A percentile compares a stretch with the other conserved stretches of the same genome.
Evolutionary conservation across 2,797 vertebrate species (phyloP).

Genomic region (Rhinophrynus dorsalis): DNA sequence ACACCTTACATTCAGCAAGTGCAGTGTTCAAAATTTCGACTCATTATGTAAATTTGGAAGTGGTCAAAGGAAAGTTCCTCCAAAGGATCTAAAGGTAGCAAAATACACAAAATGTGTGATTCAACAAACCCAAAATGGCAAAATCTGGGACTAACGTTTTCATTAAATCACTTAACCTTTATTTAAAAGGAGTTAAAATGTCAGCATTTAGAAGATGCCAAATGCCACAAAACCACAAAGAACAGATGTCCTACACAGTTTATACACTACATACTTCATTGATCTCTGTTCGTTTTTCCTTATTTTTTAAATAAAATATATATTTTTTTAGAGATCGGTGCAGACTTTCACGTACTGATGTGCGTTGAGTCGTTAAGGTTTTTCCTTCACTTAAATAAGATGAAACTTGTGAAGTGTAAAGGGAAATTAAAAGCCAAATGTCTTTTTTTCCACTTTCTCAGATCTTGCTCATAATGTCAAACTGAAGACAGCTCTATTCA

Average conservation of each 20-base stretch:
- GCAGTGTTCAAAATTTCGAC: constrained; percentile 15
- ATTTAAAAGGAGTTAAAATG: constrained; percentile 49
- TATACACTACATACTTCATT: constrained; percentile 37
- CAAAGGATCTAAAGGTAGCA: constrained; percentile 32
- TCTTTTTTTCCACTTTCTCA: too few species aligned
- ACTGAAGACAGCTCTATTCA: too few species aligned
- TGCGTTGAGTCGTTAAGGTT: constrained; percentile 1
- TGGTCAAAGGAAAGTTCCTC: constrained; percentile 32
- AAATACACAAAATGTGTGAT: constrained; percentile 45
- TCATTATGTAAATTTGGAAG: constrained; percentile 34
- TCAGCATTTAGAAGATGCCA: constrained; percentile 48
- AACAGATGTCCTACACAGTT: constrained; percentile 49
- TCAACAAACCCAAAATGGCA: constrained; percentile 43
- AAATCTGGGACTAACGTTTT: constrained; percentile 36
- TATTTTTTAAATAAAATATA: constrained; percentile 5
- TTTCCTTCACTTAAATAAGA: background rate
- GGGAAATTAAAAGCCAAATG: background rate
- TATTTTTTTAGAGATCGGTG: constrained; percentile 23
- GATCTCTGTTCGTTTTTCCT: background rate
- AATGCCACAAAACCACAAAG: constrained; percentile 47
- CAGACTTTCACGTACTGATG: constrained; percentile 25
- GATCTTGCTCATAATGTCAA: too few species aligned
- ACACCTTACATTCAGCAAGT: constrained; percentile 28
- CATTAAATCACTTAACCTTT: constrained; percentile 51
- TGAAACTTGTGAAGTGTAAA: background rate